Percentiles rank a stretch among this genome's conserved stretches.
These are phyloP conservation scores for Otocyon megalotis DNA, from an alignment of 2,113 vertebrate species.

Conservation along the genomic window DNA sequence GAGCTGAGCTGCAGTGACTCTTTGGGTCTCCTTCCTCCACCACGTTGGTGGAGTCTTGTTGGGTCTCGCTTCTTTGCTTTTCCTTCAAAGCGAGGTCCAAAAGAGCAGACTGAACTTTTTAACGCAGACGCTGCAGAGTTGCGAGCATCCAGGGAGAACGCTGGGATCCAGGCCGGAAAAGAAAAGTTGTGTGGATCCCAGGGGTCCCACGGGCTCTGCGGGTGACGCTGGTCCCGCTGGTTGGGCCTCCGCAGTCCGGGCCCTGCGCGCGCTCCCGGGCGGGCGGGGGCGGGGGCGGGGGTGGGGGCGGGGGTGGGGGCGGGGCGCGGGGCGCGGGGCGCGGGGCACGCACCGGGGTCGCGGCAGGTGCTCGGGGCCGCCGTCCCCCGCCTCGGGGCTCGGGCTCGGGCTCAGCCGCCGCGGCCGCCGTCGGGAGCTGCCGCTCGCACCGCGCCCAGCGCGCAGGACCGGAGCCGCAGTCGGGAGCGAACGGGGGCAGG, in stretches of 20 bases:
- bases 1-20: constrained; percentile 43
- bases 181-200: constrained; percentile 84
- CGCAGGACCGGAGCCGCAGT: no score
- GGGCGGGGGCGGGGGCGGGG: no score
- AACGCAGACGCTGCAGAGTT: constrained; percentile 60
- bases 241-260: constrained; percentile 37
- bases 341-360: no score
- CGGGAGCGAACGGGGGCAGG: no score
- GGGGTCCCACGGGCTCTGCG: constrained; percentile 70
- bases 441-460: no score
- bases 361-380: no score
- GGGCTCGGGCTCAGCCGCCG: no score
- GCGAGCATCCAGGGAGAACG: constrained; percentile 79
- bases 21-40: constrained; percentile 70
- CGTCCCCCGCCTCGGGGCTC: no score
- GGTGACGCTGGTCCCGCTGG: constrained; percentile 71
- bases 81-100: constrained; percentile 40
- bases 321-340: no score
- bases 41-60: constrained; percentile 72
- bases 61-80: background rate
- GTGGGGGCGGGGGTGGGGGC: no score
- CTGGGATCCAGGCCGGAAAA: constrained; percentile 68
- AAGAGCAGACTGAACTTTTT: constrained; percentile 72
- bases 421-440: no score
- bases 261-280: no score